Conservation (phyloP, 2,113 vertebrate genomes). For the Pristiophorus japonicus region DNA sequence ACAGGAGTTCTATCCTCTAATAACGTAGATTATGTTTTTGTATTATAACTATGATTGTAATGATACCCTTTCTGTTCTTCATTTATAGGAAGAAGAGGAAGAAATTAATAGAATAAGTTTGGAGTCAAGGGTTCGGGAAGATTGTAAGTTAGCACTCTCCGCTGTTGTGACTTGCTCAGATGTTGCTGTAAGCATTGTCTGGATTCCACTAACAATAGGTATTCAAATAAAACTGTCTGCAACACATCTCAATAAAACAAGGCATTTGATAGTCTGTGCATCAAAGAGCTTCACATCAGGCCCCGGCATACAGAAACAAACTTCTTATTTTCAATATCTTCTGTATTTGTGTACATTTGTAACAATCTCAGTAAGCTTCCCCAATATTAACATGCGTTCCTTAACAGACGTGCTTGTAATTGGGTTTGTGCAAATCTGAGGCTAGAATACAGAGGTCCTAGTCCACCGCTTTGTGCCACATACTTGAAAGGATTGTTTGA, state of each 20-base stretch:
- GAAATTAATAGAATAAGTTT: conserved; percentile 72
- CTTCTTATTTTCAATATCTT: background rate
- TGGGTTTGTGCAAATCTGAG: no score
- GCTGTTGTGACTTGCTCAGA: background rate
- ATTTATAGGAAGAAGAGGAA: conserved; percentile 80
- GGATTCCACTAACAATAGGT: background rate
- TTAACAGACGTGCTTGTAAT: no score
- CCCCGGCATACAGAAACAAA: background rate
- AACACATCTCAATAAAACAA: background rate
- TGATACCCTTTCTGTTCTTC: conserved; percentile 33
- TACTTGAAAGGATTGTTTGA: no score
- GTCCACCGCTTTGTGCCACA: no score
- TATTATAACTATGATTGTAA: background rate
- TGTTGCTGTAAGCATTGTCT: background rate
- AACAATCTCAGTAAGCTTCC: background rate
- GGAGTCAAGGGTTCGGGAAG: conserved; percentile 67
- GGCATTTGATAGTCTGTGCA: background rate
- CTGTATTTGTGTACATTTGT: background rate
- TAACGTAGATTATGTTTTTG: background rate
- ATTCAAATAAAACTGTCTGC: background rate
- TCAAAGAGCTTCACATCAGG: background rate
- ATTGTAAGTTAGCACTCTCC: conserved; percentile 64
- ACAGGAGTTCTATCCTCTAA: background rate
- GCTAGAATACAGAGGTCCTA: no score
- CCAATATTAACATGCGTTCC: no score